Conservation (phyloP, 1,140 invertebrate genomes). For the Lordiphosa clarofinis region DNA sequence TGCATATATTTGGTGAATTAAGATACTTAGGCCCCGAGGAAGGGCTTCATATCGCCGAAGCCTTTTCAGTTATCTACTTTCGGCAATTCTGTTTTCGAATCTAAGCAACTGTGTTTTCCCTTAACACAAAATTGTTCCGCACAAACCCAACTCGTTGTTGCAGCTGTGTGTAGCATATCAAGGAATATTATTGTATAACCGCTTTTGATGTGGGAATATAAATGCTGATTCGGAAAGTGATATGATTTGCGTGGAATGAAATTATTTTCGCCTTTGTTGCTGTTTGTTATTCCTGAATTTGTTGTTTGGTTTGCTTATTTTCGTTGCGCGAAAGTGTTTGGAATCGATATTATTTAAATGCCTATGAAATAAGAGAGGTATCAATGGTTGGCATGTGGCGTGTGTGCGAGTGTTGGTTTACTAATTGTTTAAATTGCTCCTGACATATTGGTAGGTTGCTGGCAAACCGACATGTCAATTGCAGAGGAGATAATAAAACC, state of each 20-base stretch:
- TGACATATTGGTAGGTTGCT: no score
- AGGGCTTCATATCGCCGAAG: no score
- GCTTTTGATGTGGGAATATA: slow-evolving; percentile 31
- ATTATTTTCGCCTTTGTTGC: slow-evolving; percentile 43
- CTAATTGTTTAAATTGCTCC: slow-evolving; percentile 48
- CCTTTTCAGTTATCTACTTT: no score
- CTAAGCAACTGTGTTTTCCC: no score
- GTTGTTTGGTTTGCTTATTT: slow-evolving; percentile 17
- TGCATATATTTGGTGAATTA: no score
- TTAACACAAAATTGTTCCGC: no score
- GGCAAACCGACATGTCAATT: no score
- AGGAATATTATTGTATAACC: slow-evolving; percentile 27
- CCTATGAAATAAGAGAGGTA: slow-evolving; percentile 38
- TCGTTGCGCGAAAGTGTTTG: slow-evolving; percentile 31
- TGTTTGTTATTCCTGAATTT: slow-evolving; percentile 11
- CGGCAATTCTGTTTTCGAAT: no score
- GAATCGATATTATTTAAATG: slow-evolving; percentile 54
- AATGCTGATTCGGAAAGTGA: slow-evolving; percentile 34
- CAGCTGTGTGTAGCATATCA: slow-evolving; percentile 10
- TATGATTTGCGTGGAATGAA: slow-evolving; percentile 46
- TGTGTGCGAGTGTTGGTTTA: slow-evolving; percentile 58
- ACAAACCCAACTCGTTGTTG: background rate
- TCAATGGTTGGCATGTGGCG: slow-evolving; percentile 18
- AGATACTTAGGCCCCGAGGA: no score
- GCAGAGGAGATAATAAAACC: no score